These are phyloP conservation scores for Aphidoletes aphidimyza DNA, from an alignment of 2,888 invertebrate genomes.

Conservation along the genomic window DNA sequence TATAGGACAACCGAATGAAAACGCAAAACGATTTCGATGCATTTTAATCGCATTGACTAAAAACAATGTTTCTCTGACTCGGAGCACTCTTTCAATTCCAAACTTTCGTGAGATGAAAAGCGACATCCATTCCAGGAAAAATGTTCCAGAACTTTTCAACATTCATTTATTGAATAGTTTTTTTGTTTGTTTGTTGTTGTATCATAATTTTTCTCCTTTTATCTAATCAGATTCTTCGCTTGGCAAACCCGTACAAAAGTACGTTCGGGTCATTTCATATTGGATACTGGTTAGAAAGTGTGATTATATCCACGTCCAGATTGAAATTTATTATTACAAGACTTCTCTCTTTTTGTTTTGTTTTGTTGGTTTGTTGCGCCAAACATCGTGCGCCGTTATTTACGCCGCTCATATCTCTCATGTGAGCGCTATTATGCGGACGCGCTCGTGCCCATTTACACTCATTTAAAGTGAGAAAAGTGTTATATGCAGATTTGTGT, in stretches of 20 bases:
- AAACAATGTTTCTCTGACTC: no score
- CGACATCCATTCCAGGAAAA: not conserved
- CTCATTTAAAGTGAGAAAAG: not conserved
- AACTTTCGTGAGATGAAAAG: no score
- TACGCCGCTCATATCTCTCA: slow-evolving; percentile 24
- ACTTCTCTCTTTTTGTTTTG: not conserved
- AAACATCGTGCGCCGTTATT: not conserved
- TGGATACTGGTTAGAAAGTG: slow-evolving; percentile 48
- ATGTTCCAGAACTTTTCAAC: not conserved
- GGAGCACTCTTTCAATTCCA: no score
- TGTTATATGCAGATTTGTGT: slow-evolving; percentile 18
- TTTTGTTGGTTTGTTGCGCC: no score
- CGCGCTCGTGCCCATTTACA: not conserved
- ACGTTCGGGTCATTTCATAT: not conserved
- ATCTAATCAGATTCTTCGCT: not conserved
- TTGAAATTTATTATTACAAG: slow-evolving; percentile 49
- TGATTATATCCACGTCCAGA: slow-evolving; percentile 45
- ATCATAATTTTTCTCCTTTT: not conserved
- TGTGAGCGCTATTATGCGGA: not conserved
- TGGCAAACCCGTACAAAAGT: not conserved
- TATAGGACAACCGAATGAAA: not conserved
- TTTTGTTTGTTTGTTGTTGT: no score
- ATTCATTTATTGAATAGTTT: not conserved
- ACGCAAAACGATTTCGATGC: not conserved
- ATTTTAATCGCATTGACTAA: not conserved